A percentile compares a stretch with the other conserved stretches of the same genome.
Conservation (phyloP, 2,888 invertebrate genomes). For the Eremobia ochroleuca region DNA sequence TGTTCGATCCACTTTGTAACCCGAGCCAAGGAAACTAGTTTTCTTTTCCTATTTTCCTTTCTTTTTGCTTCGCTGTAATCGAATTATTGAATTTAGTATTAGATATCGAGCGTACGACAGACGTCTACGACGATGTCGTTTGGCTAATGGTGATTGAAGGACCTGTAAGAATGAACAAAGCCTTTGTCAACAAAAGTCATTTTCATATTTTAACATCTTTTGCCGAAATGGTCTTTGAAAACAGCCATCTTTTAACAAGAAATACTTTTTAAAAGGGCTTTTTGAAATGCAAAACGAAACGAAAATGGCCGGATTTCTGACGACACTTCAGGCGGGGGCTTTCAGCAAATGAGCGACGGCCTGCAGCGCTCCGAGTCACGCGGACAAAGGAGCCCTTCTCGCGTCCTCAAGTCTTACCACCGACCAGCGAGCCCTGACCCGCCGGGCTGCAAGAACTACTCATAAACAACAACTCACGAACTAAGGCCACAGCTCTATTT, state of each 20-base stretch:
- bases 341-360: constrained; percentile 87
- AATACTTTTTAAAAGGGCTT: constrained; percentile 63
- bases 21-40: constrained; percentile 38
- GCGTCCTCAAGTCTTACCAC: constrained; percentile 72
- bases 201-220: constrained; percentile 3
- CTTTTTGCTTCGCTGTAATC: constrained; percentile 40
- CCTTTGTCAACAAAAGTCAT: constrained; percentile 24
- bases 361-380: constrained; percentile 71
- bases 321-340: constrained; percentile 83
- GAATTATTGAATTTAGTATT: constrained; percentile 43
- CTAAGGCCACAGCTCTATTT: constrained; percentile 71
- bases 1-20: constrained; percentile 52
- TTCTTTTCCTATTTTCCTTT: constrained; percentile 31
- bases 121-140: constrained; percentile 20
- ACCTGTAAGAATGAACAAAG: constrained; percentile 28
- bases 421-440: constrained; percentile 54
- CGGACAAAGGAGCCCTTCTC: constrained; percentile 82
- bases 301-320: constrained; percentile 81
- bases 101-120: not conserved
- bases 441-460: constrained; percentile 61
- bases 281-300: constrained; percentile 74
- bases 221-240: constrained; percentile 14
- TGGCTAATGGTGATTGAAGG: constrained; percentile 11
- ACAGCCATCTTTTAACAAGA: constrained; percentile 11
- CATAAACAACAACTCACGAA: constrained; percentile 68